These are phyloP conservation scores for Melinopterus prodromus DNA, from an alignment of 2,888 invertebrate genomes.

Conservation along the genomic window DNA sequence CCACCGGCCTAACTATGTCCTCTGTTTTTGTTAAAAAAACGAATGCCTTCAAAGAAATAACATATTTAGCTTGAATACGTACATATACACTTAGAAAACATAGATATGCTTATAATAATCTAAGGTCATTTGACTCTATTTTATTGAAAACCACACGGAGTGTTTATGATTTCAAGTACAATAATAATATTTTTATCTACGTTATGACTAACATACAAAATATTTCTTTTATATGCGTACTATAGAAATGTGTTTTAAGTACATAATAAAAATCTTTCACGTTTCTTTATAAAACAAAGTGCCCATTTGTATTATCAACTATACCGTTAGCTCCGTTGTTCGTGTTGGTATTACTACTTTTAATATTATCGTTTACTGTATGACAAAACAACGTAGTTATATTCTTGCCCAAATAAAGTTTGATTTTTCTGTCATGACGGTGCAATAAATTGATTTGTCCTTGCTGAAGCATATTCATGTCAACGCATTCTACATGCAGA, in stretches of 20 bases:
- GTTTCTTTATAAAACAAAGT: too few relatives aligned
- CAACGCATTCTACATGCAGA: constrained; percentile 4
- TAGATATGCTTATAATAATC: too few relatives aligned
- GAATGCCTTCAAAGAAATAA: too few relatives aligned
- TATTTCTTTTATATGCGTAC: background rate
- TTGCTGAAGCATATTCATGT: background rate
- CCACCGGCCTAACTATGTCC: too few relatives aligned
- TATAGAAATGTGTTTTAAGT: too few relatives aligned
- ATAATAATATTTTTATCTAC: background rate
- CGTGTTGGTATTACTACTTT: background rate
- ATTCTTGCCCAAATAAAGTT: background rate
- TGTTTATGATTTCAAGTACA: background rate
- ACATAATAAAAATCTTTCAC: too few relatives aligned
- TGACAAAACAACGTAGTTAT: background rate
- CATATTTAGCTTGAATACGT: too few relatives aligned
- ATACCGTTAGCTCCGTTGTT: background rate
- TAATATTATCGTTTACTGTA: background rate
- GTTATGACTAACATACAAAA: background rate
- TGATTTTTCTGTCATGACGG: background rate
- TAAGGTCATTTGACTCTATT: background rate
- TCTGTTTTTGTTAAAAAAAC: too few relatives aligned
- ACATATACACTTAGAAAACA: too few relatives aligned
- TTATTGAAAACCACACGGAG: background rate
- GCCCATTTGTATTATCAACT: too few relatives aligned
- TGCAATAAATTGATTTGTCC: background rate